Evolutionary conservation across 2,888 invertebrate genomes (phyloP).

Genomic region (Brassicogethes aeneus): DNA sequence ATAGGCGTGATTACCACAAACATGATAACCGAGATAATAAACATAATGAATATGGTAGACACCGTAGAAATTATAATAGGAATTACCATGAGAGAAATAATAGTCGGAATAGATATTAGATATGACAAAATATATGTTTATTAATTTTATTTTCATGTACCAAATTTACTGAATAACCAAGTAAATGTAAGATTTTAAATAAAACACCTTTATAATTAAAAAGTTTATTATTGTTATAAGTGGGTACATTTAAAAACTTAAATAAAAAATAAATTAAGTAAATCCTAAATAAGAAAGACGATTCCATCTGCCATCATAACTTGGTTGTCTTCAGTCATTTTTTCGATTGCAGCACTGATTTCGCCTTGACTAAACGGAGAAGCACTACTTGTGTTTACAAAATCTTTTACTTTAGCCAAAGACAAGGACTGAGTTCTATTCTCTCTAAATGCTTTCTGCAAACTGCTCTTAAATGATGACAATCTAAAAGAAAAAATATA

Average conservation of each 20-base stretch:
- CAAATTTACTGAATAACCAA: too few relatives aligned
- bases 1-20: conserved; percentile 8
- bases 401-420: conserved; percentile 53
- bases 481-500: conserved; percentile 39
- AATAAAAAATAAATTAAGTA: background rate
- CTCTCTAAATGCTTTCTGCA: conserved; percentile 69
- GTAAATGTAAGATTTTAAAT: too few relatives aligned
- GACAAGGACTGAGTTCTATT: conserved; percentile 69
- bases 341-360: conserved; percentile 65
- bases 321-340: conserved; percentile 85
- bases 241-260: background rate
- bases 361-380: conserved; percentile 58
- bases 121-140: too few relatives aligned
- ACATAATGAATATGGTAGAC: background rate
- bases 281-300: conserved; percentile 66
- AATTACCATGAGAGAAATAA: background rate
- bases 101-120: too few relatives aligned
- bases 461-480: conserved; percentile 58
- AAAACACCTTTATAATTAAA: background rate
- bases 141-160: too few relatives aligned
- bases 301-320: conserved; percentile 84
- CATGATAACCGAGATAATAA: conserved; percentile 5
- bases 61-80: background rate
- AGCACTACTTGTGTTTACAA: conserved; percentile 54
- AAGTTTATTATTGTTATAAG: background rate